Percentiles rank a stretch among this genome's conserved stretches.
Evolutionary conservation across 1,140 invertebrate species (phyloP).

Genomic region (Saccostrea cuccullata): DNA sequence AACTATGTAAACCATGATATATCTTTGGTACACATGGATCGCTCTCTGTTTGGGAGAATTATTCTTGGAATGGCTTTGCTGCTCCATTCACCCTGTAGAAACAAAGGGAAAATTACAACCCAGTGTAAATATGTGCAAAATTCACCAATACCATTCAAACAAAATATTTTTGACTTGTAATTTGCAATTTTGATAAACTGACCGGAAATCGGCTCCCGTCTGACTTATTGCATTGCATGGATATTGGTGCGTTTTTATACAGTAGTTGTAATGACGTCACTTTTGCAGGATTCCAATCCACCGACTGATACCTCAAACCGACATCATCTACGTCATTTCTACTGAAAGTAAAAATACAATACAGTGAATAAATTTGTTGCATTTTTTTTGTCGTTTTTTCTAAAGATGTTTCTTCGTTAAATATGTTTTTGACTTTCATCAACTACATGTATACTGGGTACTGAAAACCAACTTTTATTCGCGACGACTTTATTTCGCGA

Average conservation of each 20-base stretch:
- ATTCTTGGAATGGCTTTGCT: background rate
- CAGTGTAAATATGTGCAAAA: too few species aligned
- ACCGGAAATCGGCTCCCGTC: slow-evolving; percentile 90
- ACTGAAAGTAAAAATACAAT: background rate
- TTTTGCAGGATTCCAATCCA: slow-evolving; percentile 90
- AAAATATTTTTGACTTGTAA: background rate
- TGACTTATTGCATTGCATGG: slow-evolving; percentile 97
- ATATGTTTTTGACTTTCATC: too few species aligned
- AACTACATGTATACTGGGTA: too few species aligned
- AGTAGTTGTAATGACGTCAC: slow-evolving; percentile 86
- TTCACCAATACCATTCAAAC: background rate
- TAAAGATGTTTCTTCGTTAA: background rate
- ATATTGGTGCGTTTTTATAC: slow-evolving; percentile 91
- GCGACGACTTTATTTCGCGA: too few species aligned
- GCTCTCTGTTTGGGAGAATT: background rate
- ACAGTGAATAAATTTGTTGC: background rate
- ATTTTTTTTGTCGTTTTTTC: background rate
- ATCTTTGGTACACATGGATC: background rate
- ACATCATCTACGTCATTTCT: slow-evolving; percentile 64
- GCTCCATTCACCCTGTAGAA: background rate
- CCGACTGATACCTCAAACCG: slow-evolving; percentile 87
- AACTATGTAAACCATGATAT: background rate
- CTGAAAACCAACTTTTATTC: too few species aligned
- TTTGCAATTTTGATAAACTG: background rate
- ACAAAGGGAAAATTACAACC: background rate